A percentile compares a stretch with the other conserved stretches of the same genome.
Evolutionary conservation across 2,888 invertebrate genomes (phyloP).

Genomic region (Choristoneura rosaceana): DNA sequence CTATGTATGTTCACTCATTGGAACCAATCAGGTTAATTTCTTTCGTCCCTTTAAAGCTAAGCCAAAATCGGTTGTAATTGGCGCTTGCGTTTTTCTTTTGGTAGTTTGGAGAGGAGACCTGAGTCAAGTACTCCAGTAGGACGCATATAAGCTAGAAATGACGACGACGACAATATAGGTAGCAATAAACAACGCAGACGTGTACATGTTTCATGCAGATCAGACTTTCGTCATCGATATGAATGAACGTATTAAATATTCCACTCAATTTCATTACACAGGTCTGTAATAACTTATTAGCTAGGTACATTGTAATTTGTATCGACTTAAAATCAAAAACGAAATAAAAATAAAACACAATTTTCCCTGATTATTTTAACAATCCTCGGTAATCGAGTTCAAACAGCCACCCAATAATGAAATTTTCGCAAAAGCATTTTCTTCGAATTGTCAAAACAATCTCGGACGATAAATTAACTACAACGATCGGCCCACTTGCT

Average conservation of each 20-base stretch:
- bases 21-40: background rate
- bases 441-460: conserved; percentile 1
- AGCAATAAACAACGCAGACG: no score
- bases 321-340: background rate
- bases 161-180: no score
- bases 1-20: background rate
- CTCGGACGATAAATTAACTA: background rate
- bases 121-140: no score
- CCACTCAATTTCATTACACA: no score
- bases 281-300: no score
- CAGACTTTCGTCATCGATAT: background rate
- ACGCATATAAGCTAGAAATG: no score
- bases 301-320: background rate
- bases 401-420: background rate
- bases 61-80: background rate
- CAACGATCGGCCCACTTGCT: background rate
- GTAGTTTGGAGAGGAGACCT: no score
- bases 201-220: no score
- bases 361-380: conserved; percentile 5
- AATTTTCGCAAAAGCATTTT: background rate
- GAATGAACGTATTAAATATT: no score
- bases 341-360: background rate
- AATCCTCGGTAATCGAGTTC: conserved; percentile 1
- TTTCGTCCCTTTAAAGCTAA: background rate
- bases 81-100: background rate